Base-by-base conservation (phyloP, 2,113 vertebrate genomes). In the Mesoclemmys tuberculata region DNA sequence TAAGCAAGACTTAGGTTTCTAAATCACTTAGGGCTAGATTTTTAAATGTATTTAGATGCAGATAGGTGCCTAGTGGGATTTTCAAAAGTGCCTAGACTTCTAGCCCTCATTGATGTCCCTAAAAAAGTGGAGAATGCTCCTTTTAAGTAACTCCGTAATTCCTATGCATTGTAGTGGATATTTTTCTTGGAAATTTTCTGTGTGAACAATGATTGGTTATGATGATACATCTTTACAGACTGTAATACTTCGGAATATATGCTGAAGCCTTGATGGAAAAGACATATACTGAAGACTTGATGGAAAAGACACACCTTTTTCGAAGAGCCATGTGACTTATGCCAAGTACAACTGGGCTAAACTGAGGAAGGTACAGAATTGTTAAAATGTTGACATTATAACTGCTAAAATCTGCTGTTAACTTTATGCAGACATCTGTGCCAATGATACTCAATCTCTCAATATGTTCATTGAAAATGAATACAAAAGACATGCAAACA, bases 381-480 rank as follows among this genome's bases (percentile, higher is more conserved):
- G 74, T 48, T 80, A 56, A 83, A 88, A 48, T 44, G 12, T 83
- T 29, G 29, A 48, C 38, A 41, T 52, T 90, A 56, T 88, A 89
- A 85, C 68, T 54, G 6, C 74, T 46, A 91, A 82, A 52, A 85
- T 83, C 49, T 48, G 87, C 13, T 52, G 74, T 16, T 61, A 38
- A 68, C 4, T 84, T 90, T n/a, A 22, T 58, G 35, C 85, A 51
- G 84, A 82, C 14, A 44, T 83, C 84, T 58, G 14, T 91, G n/a
- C 80, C 84, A 89, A 79, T 54, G 71, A 80, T 85, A 90, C 52
- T 61, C 51, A 2, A 19, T 85, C 10, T 88, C 74, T 87, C 41
- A 54, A 75, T 79, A 75, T 38, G 3, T 46, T 93, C 22, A 38
- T 44, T 29, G 52, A 74, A 77, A 29, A 27, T 77, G 26, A 77